These are phyloP conservation scores for Eustalomyia histrio DNA, from an alignment of 2,888 invertebrate species.

Conservation along the genomic window DNA sequence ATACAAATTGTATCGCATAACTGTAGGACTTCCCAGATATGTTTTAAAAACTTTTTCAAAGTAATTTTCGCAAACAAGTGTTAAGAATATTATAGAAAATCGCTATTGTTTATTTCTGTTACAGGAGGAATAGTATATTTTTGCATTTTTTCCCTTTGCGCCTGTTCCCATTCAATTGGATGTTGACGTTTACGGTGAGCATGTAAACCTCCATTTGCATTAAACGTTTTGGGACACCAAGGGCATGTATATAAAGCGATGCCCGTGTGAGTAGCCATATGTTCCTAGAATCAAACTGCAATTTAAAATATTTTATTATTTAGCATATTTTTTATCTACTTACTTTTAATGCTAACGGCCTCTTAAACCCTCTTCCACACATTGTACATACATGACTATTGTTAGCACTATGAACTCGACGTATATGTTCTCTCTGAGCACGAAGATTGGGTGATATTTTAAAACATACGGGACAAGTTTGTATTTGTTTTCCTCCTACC, in stretches of 20 bases:
- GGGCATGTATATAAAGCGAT: constrained; percentile 74
- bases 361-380: constrained; percentile 76
- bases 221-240: constrained; percentile 75
- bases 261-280: constrained; percentile 75
- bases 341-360: constrained; percentile 59
- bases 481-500: constrained; percentile 70
- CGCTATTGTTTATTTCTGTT: background rate
- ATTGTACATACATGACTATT: constrained; percentile 74
- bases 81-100: no score
- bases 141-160: constrained; percentile 7
- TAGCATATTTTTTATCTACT: background rate
- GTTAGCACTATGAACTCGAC: constrained; percentile 72
- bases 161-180: constrained; percentile 75
- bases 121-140: background rate
- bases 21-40: no score
- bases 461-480: constrained; percentile 72
- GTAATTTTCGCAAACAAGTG: no score
- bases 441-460: constrained; percentile 74
- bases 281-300: constrained; percentile 70
- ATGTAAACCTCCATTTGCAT: constrained; percentile 75
- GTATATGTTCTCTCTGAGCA: constrained; percentile 73
- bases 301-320: background rate
- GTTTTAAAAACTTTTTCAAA: no score
- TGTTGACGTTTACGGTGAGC: constrained; percentile 75
- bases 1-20: no score